Base-by-base conservation (phyloP, 2,797 vertebrate species). In the Sciurus carolinensis region DNA sequence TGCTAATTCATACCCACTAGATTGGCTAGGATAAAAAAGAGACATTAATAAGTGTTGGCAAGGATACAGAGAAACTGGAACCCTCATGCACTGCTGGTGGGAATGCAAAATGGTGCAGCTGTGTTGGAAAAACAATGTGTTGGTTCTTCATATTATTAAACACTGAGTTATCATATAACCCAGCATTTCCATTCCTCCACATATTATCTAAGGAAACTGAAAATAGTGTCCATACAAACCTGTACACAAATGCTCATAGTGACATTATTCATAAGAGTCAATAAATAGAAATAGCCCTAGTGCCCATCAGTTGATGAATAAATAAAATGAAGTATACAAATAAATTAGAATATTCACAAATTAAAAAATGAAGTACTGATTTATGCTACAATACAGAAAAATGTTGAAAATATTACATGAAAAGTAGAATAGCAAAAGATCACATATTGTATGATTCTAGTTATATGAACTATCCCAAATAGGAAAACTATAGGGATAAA, bases 401-500 rank as follows among this genome's bases (percentile, higher is more conserved):
- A 24, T 10, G 42, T 91, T 69, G 24, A 87, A 90, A 69, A 82
- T n/a, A 69, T 80, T 54, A 79, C 9, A 67, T 14, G 20, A 57
- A 81, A 82, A 54, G 44, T 90, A 4, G 69, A 69, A 28, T 75
- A 57, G 50, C 44, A 54, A 89, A 93, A 85, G 47, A 54, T 17
- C 22, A 90, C 47, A 15, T 50, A 80, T 57, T 62, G 6, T 12
- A 81, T 73, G 64, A 75, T 26, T 66, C 20, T n/a, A 96, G 77
- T 91, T 54, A 87, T 30, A 67, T 26, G 30, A 86, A 93, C 66
- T 90, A 52, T 69, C 5, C 26, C 86, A 20, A 67, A 67, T 44
- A 75, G 62, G 26, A 73, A 95, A 94, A 89, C 47, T 36, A 91
- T 13, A 91, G 47, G 73, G 79, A 88, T 14, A 72, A 26, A 90